phyloP scores from a whole-genome alignment of 2,797 vertebrate species.

The Melanotaenia trifasciata region DNA sequence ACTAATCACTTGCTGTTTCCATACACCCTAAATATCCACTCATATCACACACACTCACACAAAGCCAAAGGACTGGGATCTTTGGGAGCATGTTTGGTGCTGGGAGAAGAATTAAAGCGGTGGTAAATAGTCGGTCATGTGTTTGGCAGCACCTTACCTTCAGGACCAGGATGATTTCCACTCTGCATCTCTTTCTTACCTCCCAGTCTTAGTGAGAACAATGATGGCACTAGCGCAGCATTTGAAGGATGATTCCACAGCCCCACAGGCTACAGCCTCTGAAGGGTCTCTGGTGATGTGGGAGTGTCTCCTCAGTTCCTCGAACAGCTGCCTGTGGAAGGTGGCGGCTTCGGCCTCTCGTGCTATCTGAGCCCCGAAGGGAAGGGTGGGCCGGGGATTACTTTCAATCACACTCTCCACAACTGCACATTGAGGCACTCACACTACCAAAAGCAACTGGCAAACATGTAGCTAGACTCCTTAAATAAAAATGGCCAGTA shows the following conservation, averaged over 20 bases:
- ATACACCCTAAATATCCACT: constrained; percentile 16
- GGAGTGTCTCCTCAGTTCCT: constrained; percentile 92
- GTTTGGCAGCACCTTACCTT: constrained; percentile 56
- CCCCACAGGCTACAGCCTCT: constrained; percentile 93
- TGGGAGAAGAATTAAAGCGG: background rate
- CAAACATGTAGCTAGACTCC: constrained; percentile 43
- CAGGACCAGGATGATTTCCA: background rate
- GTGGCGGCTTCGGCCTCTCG: constrained; percentile 98
- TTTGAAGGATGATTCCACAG: constrained; percentile 98
- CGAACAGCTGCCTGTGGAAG: constrained; percentile 97
- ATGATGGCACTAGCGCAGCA: constrained; percentile 95
- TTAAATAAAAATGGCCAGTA: background rate
- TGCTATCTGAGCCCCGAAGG: constrained; percentile 89
- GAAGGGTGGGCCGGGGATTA: constrained; percentile 60
- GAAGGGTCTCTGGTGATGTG: constrained; percentile 93
- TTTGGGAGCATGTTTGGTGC: background rate
- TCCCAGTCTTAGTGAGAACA: constrained; percentile 96
- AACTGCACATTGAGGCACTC: constrained; percentile 37
- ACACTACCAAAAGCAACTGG: constrained; percentile 48
- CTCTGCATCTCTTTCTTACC: constrained; percentile 82
- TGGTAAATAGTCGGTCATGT: background rate
- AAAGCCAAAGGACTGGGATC: constrained; percentile 2
- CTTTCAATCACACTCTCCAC: constrained; percentile 67
- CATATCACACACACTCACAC: constrained; percentile 11
- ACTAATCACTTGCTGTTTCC: constrained; percentile 20